These are phyloP conservation scores for Hermetia illucens DNA, from an alignment of 1,140 invertebrate species.

Conservation along the genomic window DNA sequence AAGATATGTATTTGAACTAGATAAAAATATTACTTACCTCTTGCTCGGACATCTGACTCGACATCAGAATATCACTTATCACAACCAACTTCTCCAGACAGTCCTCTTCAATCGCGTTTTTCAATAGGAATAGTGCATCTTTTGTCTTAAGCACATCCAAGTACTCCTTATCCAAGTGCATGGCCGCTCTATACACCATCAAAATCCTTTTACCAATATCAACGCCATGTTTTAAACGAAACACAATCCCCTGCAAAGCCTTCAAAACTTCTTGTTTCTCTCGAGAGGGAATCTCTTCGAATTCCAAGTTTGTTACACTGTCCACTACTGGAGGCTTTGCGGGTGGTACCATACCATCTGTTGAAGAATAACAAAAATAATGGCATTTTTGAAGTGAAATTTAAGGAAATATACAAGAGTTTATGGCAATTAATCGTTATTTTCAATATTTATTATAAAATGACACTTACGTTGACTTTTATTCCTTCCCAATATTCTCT, in stretches of 20 bases:
- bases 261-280: constrained; percentile 25
- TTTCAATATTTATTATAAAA: no score
- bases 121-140: constrained; percentile 36
- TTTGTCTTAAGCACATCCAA: constrained; percentile 34
- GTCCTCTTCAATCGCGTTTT: constrained; percentile 36
- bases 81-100: constrained; percentile 38
- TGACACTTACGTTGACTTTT: constrained; percentile 1
- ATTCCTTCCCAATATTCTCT: constrained; percentile 10
- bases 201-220: constrained; percentile 37
- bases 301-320: constrained; percentile 20
- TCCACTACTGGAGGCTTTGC: constrained; percentile 11
- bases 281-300: constrained; percentile 26
- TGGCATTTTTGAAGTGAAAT: no score
- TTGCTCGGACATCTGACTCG: constrained; percentile 31
- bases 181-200: constrained; percentile 37
- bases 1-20: no score
- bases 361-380: no score
- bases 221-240: constrained; percentile 33
- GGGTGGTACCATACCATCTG: no score
- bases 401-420: no score
- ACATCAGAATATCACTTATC: constrained; percentile 37
- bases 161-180: constrained; percentile 38
- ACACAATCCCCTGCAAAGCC: constrained; percentile 24
- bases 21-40: no score
- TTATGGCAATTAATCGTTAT: no score